Evolutionary conservation across 1,140 invertebrate genomes (phyloP).

Genomic region (Microplitis demolitor): DNA sequence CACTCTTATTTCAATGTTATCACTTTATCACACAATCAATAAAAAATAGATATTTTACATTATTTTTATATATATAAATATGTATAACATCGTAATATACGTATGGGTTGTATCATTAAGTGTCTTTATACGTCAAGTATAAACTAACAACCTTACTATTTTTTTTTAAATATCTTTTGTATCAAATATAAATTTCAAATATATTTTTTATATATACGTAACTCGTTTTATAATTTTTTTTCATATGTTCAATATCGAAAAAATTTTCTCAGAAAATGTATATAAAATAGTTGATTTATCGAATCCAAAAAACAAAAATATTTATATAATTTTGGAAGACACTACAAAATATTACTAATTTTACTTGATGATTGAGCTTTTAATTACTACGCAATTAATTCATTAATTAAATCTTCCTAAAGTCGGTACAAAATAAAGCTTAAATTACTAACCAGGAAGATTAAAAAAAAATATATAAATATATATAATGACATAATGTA

Average conservation of each 20-base stretch:
- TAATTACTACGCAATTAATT: not conserved
- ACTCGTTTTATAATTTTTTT: not conserved
- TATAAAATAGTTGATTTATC: not conserved
- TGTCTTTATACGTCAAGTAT: not conserved
- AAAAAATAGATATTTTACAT: not conserved
- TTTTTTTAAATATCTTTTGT: not conserved
- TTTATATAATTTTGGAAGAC: not conserved
- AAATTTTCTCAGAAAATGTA: not conserved
- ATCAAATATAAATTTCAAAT: not conserved
- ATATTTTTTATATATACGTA: not conserved
- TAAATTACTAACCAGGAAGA: too few species aligned
- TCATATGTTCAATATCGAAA: not conserved
- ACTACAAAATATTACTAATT: not conserved
- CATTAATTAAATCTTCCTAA: not conserved
- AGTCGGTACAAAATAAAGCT: not conserved
- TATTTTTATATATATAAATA: not conserved
- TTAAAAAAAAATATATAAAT: conserved; percentile 9
- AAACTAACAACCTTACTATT: not conserved
- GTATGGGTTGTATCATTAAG: not conserved
- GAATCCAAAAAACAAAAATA: not conserved
- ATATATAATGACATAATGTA: not conserved
- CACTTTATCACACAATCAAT: conserved; percentile 1
- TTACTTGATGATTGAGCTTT: too few species aligned
- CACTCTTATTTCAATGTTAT: conserved; percentile 14
- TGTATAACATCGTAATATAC: not conserved